A percentile compares a stretch with the other conserved stretches of the same genome.
Evolutionary conservation across 2,888 invertebrate species (phyloP).

Genomic region (Stenoptilia bipunctidactyla): DNA sequence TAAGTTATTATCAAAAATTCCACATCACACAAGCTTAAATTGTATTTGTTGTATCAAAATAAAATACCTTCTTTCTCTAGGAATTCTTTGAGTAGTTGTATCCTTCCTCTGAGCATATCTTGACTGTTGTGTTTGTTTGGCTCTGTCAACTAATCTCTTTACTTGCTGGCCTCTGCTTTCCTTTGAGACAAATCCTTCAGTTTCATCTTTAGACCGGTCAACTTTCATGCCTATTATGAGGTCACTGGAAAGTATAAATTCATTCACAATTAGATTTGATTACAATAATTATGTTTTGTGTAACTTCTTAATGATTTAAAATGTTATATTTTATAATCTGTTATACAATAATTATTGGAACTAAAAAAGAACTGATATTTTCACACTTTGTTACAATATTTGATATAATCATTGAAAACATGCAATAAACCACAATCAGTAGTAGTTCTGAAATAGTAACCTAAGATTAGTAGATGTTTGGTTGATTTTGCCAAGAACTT

Average conservation of each 20-base stretch:
- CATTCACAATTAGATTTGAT: not conserved
- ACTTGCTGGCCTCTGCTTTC: slow-evolving; percentile 68
- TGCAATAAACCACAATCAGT: too few relatives aligned
- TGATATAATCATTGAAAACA: too few relatives aligned
- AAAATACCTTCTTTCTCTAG: slow-evolving; percentile 15
- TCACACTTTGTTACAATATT: too few relatives aligned
- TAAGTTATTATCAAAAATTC: too few relatives aligned
- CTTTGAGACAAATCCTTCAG: slow-evolving; percentile 24
- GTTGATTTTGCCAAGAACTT: slow-evolving; percentile 72
- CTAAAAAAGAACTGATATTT: too few relatives aligned
- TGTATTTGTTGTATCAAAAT: too few relatives aligned
- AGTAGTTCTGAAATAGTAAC: too few relatives aligned
- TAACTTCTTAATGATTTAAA: not conserved
- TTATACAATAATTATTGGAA: too few relatives aligned
- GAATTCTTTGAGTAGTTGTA: not conserved
- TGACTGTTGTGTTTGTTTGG: slow-evolving; percentile 26
- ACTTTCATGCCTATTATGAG: slow-evolving; percentile 84
- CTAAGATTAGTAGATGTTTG: slow-evolving; percentile 51
- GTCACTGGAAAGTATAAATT: slow-evolving; percentile 61
- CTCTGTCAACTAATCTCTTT: slow-evolving; percentile 48
- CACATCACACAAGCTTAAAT: too few relatives aligned
- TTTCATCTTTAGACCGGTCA: slow-evolving; percentile 62
- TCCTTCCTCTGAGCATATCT: slow-evolving; percentile 29
- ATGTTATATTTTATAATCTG: not conserved
- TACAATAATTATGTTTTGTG: slow-evolving; percentile 1